These are phyloP conservation scores for Rhinichthys osculus DNA, from an alignment of 2,797 vertebrate genomes.

Conservation along the genomic window DNA sequence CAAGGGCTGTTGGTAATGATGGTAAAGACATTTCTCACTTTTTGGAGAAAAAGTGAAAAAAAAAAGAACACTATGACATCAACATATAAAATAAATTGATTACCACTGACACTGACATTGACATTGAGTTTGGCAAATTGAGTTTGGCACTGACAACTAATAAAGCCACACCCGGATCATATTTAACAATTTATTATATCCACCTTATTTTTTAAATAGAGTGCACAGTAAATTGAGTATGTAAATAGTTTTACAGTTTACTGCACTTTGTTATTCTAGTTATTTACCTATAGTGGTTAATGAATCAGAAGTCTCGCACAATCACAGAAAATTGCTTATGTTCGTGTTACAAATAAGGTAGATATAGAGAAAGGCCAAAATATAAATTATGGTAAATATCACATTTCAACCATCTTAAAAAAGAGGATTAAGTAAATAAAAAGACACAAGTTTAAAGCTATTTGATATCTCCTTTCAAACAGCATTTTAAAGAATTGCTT, in stretches of 20 bases:
- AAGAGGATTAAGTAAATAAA: not conserved
- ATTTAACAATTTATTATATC: not conserved
- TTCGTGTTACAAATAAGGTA: not conserved
- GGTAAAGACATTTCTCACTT: not conserved
- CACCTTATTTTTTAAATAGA: not conserved
- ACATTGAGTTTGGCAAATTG: no score
- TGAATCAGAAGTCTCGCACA: not conserved
- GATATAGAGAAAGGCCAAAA: not conserved
- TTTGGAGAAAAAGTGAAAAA: not conserved
- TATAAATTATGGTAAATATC: not conserved
- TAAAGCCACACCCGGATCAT: not conserved
- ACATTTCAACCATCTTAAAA: not conserved
- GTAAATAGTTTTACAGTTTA: not conserved
- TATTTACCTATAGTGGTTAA: not conserved
- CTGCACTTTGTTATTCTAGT: not conserved
- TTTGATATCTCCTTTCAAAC: not conserved
- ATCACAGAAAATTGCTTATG: not conserved
- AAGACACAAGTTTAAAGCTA: not conserved
- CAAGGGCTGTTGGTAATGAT: not conserved
- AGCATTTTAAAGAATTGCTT: not conserved
- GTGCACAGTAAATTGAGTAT: not conserved
- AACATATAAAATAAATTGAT: not conserved
- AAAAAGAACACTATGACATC: not conserved
- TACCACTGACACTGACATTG: not conserved
- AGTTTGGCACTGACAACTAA: not conserved